A percentile compares a stretch with the other conserved stretches of the same genome.
Conservation (phyloP, 2,113 vertebrate genomes). For the Fulmarus glacialis region DNA sequence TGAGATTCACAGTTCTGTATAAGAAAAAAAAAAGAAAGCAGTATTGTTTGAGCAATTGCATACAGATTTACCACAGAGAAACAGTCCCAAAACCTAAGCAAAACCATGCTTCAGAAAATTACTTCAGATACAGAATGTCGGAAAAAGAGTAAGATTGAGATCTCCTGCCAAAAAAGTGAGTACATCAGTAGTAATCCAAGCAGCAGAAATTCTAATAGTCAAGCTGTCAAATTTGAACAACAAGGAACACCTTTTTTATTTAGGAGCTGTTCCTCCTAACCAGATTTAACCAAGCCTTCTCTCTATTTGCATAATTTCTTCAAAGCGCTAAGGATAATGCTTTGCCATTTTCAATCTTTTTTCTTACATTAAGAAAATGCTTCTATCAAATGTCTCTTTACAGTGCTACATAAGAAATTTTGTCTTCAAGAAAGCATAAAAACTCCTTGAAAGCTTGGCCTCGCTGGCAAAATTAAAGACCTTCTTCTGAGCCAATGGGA, state of each 20-base stretch:
- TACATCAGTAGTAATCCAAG: neutral
- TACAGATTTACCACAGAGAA: neutral
- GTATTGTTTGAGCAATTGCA: neutral
- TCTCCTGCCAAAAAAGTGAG: neutral
- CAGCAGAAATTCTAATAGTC: conserved; percentile 12
- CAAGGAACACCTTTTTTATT: conserved; percentile 4
- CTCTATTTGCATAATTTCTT: conserved; percentile 19
- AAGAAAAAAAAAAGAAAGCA: neutral
- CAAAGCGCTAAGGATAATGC: neutral
- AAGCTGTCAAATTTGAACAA: conserved; percentile 36
- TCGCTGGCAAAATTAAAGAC: neutral
- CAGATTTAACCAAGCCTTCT: conserved; percentile 11
- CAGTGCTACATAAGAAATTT: neutral
- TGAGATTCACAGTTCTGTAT: neutral
- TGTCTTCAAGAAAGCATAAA: neutral
- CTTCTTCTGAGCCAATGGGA: neutral
- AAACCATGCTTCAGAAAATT: neutral
- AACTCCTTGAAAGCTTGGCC: neutral
- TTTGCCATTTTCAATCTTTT: conserved; percentile 1
- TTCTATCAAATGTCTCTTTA: neutral
- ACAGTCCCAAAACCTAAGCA: neutral
- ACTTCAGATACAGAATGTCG: neutral
- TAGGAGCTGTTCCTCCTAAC: conserved; percentile 8
- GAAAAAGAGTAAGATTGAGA: neutral
- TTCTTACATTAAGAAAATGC: neutral